phyloP scores from a whole-genome alignment of 2,113 vertebrate species.

The Psilopogon haemacephalus region DNA sequence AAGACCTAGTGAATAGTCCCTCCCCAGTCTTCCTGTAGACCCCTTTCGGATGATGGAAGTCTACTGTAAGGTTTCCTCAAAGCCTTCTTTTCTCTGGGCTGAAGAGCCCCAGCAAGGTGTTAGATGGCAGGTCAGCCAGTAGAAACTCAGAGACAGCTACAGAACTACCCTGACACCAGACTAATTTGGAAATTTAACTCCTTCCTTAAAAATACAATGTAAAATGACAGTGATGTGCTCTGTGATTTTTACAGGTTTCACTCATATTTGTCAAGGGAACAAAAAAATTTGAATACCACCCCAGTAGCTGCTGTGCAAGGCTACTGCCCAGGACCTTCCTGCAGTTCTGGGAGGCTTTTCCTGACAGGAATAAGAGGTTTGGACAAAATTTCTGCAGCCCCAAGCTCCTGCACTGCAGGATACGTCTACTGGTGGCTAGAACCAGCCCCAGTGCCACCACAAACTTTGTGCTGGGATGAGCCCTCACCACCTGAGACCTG shows the following conservation, averaged over 20 bases:
- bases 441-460: background rate
- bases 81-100: too few relatives aligned
- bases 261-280: background rate
- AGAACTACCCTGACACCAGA: background rate
- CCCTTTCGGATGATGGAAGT: too few relatives aligned
- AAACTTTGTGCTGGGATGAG: background rate
- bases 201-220: background rate
- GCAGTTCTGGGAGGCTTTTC: background rate
- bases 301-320: background rate
- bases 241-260: background rate
- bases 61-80: too few relatives aligned
- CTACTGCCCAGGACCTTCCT: background rate
- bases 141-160: background rate
- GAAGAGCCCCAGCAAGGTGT: too few relatives aligned
- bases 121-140: background rate
- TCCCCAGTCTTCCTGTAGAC: too few relatives aligned
- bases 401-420: background rate
- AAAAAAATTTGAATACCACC: background rate
- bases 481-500: fast-evolving
- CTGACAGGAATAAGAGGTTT: background rate
- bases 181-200: background rate
- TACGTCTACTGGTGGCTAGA: background rate
- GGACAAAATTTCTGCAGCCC: background rate
- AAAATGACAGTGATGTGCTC: background rate
- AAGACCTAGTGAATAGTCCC: too few relatives aligned